Percentiles rank a stretch among this genome's conserved stretches.
Evolutionary conservation across 2,888 invertebrate genomes (phyloP).

Genomic region (Lamproptera curius): DNA sequence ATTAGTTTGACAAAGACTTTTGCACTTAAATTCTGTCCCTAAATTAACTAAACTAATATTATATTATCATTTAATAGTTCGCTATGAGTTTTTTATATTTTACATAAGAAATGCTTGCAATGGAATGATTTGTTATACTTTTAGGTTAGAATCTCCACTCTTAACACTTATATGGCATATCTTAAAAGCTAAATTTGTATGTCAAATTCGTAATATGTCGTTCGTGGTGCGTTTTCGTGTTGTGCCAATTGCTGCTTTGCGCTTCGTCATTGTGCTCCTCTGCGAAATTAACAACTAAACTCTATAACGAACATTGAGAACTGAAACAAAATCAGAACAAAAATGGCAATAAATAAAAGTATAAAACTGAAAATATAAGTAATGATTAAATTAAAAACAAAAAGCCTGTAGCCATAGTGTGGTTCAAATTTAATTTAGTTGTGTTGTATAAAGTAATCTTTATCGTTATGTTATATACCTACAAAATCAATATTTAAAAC

Average conservation of each 20-base stretch:
- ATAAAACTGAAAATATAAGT: neutral
- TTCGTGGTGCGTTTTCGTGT: conserved; percentile 7
- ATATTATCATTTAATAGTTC: neutral
- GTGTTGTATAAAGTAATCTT: no score
- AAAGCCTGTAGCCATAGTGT: no score
- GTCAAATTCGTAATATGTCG: neutral
- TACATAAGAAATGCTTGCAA: neutral
- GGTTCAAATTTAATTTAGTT: no score
- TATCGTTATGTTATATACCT: no score
- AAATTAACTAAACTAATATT: neutral
- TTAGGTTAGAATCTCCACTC: neutral
- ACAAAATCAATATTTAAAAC: no score
- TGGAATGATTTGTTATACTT: neutral
- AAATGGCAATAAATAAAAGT: no score
- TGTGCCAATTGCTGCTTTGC: neutral
- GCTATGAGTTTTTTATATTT: neutral
- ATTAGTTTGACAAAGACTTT: neutral
- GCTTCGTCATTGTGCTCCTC: neutral
- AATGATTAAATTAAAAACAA: no score
- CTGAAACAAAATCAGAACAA: conserved; percentile 61
- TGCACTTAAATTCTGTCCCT: neutral
- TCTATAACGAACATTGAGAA: conserved; percentile 61
- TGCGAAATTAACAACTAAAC: neutral
- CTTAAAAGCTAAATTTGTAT: neutral
- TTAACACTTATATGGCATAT: conserved; percentile 5